Evolutionary conservation across 2,113 vertebrate genomes (phyloP).

Genomic region (Sigmodon hispidus): DNA sequence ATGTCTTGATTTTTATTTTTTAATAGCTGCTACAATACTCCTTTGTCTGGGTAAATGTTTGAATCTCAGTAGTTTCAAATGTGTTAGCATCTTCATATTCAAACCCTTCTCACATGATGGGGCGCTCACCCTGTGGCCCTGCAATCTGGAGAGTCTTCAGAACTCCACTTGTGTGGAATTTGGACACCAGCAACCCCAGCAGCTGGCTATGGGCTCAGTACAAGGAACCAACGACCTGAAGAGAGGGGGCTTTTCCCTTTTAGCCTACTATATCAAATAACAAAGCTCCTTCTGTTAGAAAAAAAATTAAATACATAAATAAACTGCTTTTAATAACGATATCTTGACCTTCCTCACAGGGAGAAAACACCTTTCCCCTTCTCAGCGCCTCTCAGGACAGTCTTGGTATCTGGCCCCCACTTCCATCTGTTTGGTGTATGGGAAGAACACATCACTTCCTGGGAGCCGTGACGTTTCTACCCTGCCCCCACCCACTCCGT

Average conservation of each 20-base stretch:
- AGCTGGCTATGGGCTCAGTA: not conserved
- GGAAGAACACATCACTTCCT: not conserved
- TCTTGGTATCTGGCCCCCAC: not conserved
- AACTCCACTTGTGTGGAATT: not conserved
- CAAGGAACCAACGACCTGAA: not conserved
- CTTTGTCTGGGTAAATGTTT: not conserved
- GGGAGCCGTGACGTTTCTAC: not conserved
- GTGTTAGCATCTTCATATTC: not conserved
- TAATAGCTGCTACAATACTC: not conserved
- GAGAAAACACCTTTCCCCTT: not conserved
- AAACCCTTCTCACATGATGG: rapidly evolving
- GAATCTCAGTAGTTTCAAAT: not conserved
- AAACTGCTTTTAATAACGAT: not conserved
- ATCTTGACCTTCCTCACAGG: not conserved
- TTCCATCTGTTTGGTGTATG: rapidly evolving
- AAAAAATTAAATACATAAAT: not conserved
- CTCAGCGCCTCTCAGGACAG: rapidly evolving
- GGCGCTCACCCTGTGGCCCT: not conserved
- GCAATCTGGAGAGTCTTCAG: not conserved
- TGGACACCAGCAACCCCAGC: not conserved
- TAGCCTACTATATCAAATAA: not conserved
- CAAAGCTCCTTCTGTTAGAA: not conserved
- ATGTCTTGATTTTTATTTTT: not conserved
- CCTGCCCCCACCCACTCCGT: not conserved
- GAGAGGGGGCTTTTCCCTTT: not conserved